Percentiles rank a stretch among this genome's conserved stretches.
Conservation (phyloP, 2,888 invertebrate species). For the Nematopogon swammerdamellus region DNA sequence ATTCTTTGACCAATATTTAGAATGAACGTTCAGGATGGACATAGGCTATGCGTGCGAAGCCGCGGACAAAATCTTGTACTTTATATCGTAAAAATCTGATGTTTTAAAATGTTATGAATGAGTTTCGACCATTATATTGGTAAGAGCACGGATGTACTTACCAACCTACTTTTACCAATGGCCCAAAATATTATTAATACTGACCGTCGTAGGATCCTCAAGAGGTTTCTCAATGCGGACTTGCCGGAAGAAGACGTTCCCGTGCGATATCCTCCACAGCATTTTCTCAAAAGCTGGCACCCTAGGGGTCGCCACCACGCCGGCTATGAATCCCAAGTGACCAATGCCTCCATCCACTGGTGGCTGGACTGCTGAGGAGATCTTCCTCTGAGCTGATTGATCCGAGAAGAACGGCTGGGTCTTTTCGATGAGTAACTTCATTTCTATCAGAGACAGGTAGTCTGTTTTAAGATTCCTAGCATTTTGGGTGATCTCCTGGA, state of each 20-base stretch:
- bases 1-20: no score
- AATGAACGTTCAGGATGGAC: no score
- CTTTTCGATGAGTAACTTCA: constrained; percentile 42
- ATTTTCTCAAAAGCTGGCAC: constrained; percentile 44
- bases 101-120: no score
- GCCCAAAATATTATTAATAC: no score
- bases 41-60: no score
- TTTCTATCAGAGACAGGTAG: constrained; percentile 37
- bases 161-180: no score
- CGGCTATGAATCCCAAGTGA: constrained; percentile 45
- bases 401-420: constrained; percentile 49
- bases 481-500: constrained; percentile 47
- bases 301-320: constrained; percentile 39
- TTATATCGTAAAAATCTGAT: no score
- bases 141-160: no score
- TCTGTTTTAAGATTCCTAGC: constrained; percentile 42
- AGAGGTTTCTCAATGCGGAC: constrained; percentile 42
- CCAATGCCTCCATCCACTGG: constrained; percentile 32
- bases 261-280: constrained; percentile 50
- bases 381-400: constrained; percentile 59
- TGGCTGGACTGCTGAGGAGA: constrained; percentile 38
- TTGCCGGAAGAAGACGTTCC: constrained; percentile 49
- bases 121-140: no score
- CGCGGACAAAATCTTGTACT: no score
- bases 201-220: constrained; percentile 43